Evolutionary conservation across 2,888 invertebrate genomes (phyloP).

Genomic region (Drosophila eohydei): DNA sequence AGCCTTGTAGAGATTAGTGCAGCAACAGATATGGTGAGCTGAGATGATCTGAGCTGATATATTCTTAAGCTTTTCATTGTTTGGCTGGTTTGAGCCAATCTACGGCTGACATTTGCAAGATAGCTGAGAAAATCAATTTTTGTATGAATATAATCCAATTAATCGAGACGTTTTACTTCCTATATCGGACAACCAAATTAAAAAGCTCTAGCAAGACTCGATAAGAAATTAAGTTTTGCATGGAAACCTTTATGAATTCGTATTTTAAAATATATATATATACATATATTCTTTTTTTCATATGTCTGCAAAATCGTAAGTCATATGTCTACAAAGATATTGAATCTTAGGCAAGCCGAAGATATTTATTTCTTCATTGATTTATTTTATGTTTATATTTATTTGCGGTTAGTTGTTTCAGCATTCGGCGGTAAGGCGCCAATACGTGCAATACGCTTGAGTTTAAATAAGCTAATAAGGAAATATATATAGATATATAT

Average conservation of each 20-base stretch:
- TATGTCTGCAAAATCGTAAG: not conserved
- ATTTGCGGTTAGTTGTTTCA: constrained; percentile 41
- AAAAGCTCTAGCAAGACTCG: not conserved
- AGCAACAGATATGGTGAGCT: not conserved
- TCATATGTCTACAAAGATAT: constrained; percentile 9
- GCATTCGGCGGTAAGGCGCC: constrained; percentile 33
- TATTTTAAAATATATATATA: not conserved
- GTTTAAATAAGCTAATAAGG: constrained; percentile 65
- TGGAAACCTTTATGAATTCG: constrained; percentile 10
- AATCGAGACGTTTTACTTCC: too few relatives aligned
- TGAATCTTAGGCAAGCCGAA: constrained; percentile 5
- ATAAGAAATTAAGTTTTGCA: not conserved
- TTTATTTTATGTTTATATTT: constrained; percentile 26
- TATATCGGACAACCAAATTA: not conserved
- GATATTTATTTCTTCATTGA: not conserved
- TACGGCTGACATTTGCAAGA: not conserved
- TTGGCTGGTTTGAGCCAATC: not conserved
- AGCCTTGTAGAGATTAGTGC: constrained; percentile 9
- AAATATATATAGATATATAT: constrained; percentile 25
- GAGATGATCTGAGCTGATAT: not conserved
- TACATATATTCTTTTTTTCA: not conserved
- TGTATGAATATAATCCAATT: not conserved
- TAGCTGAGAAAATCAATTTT: not conserved
- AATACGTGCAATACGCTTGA: constrained; percentile 26
- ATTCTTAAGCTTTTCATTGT: not conserved